These are phyloP conservation scores for Holacanthus passer DNA, from an alignment of 2,113 vertebrate species.

Conservation along the genomic window DNA sequence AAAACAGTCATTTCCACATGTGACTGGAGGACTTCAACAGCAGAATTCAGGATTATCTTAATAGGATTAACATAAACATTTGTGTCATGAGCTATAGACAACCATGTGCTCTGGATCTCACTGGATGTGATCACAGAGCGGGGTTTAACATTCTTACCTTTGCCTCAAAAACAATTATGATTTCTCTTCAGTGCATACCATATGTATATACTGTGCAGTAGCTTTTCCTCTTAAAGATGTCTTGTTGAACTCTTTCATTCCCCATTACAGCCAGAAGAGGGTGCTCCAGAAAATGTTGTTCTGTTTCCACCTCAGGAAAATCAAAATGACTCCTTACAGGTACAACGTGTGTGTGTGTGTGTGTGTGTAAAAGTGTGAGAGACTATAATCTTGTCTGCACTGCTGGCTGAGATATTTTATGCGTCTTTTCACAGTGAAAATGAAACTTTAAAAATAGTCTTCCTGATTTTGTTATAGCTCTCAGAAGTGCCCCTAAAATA, in stretches of 20 bases:
- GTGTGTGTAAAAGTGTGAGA: neutral
- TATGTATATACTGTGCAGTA: neutral
- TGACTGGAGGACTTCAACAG: slow-evolving; percentile 33
- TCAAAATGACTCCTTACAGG: slow-evolving; percentile 67
- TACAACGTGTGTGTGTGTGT: slow-evolving; percentile 47
- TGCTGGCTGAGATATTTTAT: neutral
- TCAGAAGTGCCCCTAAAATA: neutral
- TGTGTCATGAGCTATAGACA: slow-evolving; percentile 39
- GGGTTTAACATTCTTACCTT: slow-evolving; percentile 32
- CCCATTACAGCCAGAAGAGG: slow-evolving; percentile 83
- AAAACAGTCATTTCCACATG: slow-evolving; percentile 34
- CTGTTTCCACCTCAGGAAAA: slow-evolving; percentile 80
- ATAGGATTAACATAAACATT: slow-evolving; percentile 74
- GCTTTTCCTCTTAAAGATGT: slow-evolving; percentile 2
- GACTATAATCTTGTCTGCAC: neutral
- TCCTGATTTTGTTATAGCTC: neutral
- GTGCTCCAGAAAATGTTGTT: slow-evolving; percentile 77
- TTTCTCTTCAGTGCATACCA: neutral
- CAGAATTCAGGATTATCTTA: slow-evolving; percentile 75
- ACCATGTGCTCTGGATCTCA: neutral
- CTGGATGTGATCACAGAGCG: neutral
- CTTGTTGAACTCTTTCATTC: slow-evolving; percentile 46
- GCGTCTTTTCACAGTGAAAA: neutral
- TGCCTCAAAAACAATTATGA: slow-evolving; percentile 13
- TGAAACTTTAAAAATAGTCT: neutral